A percentile compares a stretch with the other conserved stretches of the same genome.
These are phyloP conservation scores for Acanthisitta chloris DNA, from an alignment of 2,113 vertebrate genomes.

Conservation along the genomic window DNA sequence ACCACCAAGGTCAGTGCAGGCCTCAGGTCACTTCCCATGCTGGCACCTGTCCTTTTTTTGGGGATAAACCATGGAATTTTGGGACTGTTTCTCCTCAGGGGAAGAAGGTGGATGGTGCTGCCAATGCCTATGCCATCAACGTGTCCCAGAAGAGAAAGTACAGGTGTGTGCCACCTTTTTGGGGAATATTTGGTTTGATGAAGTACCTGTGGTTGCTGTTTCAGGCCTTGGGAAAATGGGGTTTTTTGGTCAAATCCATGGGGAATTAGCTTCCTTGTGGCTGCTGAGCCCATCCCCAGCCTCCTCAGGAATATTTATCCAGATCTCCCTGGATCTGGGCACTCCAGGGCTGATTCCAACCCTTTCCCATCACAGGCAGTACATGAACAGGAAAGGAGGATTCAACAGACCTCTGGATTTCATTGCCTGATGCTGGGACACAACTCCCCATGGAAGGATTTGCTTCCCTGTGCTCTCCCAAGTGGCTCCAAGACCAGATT, in stretches of 20 bases:
- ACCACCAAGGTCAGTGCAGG: conserved; percentile 82
- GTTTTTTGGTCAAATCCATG: rapidly evolving
- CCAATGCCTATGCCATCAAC: conserved; percentile 90
- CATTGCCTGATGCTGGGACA: conserved; percentile 80
- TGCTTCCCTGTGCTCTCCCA: not conserved
- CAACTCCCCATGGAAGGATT: not conserved
- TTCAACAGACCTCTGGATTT: conserved; percentile 99
- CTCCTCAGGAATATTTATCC: rapidly evolving
- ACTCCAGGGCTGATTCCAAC: not conserved
- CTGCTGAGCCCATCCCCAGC: rapidly evolving
- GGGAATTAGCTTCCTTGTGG: not conserved
- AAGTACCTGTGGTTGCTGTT: not conserved
- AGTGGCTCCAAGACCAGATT: not conserved
- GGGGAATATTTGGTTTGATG: not conserved
- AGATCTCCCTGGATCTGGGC: rapidly evolving
- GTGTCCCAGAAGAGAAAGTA: conserved; percentile 96
- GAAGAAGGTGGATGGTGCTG: conserved; percentile 86
- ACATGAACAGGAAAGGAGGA: conserved; percentile 98
- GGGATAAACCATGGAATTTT: not conserved
- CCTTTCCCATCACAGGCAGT: conserved; percentile 77
- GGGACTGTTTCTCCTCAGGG: conserved; percentile 70
- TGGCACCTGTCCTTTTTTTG: not conserved
- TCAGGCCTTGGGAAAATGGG: rapidly evolving
- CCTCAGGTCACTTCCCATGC: rapidly evolving
- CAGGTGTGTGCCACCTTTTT: conserved; percentile 75